Percentiles rank a stretch among this genome's conserved stretches.
phyloP scores from a whole-genome alignment of 2,113 vertebrate genomes.

The Hirundichthys speculiger region DNA sequence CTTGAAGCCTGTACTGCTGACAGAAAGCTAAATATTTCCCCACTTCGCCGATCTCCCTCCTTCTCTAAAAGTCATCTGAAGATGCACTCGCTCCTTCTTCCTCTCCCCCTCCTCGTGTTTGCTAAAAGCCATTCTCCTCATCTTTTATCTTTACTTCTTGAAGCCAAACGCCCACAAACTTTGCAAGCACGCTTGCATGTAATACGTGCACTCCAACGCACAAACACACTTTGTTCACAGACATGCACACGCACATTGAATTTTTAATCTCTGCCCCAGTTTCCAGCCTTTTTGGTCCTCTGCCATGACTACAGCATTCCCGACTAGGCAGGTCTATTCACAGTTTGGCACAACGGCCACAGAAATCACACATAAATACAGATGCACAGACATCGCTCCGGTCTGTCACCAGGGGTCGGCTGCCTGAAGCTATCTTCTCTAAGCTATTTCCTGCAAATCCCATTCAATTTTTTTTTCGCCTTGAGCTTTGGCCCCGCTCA shows the following conservation, averaged over 20 bases:
- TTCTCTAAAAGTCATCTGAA: conserved; percentile 27
- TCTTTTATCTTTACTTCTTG: conserved; percentile 47
- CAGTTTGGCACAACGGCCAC: conserved; percentile 62
- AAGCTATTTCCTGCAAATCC: conserved; percentile 17
- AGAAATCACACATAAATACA: conserved; percentile 42
- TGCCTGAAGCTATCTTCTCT: conserved; percentile 43
- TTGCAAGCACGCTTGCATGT: conserved; percentile 37
- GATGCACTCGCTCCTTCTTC: conserved; percentile 32
- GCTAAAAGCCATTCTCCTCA: conserved; percentile 59
- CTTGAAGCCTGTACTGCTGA: conserved; percentile 10
- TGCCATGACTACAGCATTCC: conserved; percentile 74
- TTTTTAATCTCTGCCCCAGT: conserved; percentile 78
- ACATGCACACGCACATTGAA: conserved; percentile 64
- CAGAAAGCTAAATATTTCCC: conserved; percentile 1
- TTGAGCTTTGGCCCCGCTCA: conserved; percentile 1
- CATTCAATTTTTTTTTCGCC: conserved; percentile 33
- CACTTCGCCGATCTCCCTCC: neutral
- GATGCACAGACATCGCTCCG: conserved; percentile 29
- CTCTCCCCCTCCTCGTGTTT: conserved; percentile 36
- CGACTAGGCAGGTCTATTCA: conserved; percentile 70
- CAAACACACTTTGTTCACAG: conserved; percentile 56
- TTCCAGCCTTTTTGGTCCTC: conserved; percentile 68
- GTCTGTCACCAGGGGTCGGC: conserved; percentile 29
- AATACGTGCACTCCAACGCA: conserved; percentile 20
- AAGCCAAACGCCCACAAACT: conserved; percentile 68